Base-by-base conservation (phyloP, 2,888 invertebrate genomes). In the Pseudanteris insignis region DNA sequence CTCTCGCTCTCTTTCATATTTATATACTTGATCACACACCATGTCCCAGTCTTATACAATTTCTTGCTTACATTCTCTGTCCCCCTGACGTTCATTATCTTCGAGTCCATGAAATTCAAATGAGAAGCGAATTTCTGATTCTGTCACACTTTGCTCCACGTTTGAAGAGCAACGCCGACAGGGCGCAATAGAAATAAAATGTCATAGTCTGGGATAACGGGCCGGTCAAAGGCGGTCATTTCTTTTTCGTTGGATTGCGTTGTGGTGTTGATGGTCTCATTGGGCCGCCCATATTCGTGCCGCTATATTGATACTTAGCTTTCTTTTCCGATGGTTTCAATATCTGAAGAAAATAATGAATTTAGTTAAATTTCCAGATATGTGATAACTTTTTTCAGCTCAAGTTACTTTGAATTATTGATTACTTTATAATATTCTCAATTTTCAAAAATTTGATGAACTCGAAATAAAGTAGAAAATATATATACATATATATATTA, bases 271-370 rank as follows among this genome's bases (percentile, higher is more conserved):
- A 88, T 67, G 92, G 89, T 84, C 95, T 86, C 34, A 71, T 75
- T 1, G 76, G 69, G 47, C 79, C 79, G 7, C 74, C 78, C 65
- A 91, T 90, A 82, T 91, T 91, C 82, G 91, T 87, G 72, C 92
- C 92, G 73, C 89, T 89, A 83, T 98, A 98, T 81, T 96, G 94
- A 83, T 97, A 98, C 84, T 99, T 98, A 70, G 98, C 97, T 84
- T 99, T 99, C 85, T 99, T 99, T 84, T 99, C 98, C 63, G 97
- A 97, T 75, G 98, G 98, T 83, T 99, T 98, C 82, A 99, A 83
- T 75, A 99, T 99, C 97, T 98, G 9, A 58, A 51, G 4, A 18
- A n/a, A n/a, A n/a, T n/a, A n/a, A n/a, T n/a, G n/a, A n/a, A n/a
- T n/a, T n/a, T n/a, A n/a, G n/a, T n/a, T 18, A 18, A 18, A 18